Evolutionary conservation across 2,888 invertebrate genomes (phyloP), one percentile per base, ranked within the genome.

Genomic region (Parnassius apollo): DNA sequence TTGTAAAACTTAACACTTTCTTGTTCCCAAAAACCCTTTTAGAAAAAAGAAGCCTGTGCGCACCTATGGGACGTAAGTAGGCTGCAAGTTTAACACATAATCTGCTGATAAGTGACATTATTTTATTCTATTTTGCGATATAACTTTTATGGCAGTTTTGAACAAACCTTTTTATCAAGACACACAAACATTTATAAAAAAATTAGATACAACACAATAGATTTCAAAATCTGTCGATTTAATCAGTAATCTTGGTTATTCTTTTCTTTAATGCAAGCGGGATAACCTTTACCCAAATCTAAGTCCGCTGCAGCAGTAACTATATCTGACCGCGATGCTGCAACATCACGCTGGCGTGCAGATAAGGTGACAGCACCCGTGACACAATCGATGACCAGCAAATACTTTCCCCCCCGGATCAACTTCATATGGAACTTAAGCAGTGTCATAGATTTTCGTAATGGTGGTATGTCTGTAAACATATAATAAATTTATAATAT

Each of bases 341-440:
- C 59, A 0, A 62, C 62, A 2, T 74, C 66, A 3, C 64, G 54
- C 1, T 75, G 68, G 2, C 57, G 18, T 4, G 72, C 67, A 0
- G 70, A 66, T 1, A 78, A 59, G 0, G 73, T 69, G 0, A 66
- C 66, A 0, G 69, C 69, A 0, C 76, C 75, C 1, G 71, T 52
- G 18, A 71, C 70, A 57, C 90, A 90, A 65, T 89, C 88, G 66
- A 80, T 72, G 72, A 87, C 73, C 49, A 89, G 64, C 1, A 90
- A 72, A 59, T 75, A 89, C 59, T 75, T 77, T 0, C 82, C 83
- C 0, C 75, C 68, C 0, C 74, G 63, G 0, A 86, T 13, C 10
- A 88, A 59, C 58, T 87, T 88, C 62, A 90, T 64, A 49, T 81
- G 80, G 64, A 87, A 86, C 56, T 78, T 82, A 4, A 86, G 71